Conservation (phyloP, 1,140 invertebrate genomes). For the Metaphire vulgaris region DNA sequence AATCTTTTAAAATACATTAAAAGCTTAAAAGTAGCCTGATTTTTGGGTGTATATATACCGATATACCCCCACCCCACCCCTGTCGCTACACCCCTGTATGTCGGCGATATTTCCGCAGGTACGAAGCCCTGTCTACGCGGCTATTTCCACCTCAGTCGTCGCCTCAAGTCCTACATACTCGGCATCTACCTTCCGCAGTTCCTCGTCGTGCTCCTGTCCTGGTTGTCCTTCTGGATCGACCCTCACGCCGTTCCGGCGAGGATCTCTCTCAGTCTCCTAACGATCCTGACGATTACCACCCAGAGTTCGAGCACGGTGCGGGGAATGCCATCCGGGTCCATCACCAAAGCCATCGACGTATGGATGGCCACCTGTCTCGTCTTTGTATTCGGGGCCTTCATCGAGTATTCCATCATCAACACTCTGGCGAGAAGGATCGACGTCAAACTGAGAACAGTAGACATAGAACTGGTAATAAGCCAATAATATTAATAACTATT, state of each 20-base stretch:
- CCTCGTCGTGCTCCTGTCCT: constrained; percentile 40
- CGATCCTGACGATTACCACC: constrained; percentile 31
- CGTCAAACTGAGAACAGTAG: too few relatives aligned
- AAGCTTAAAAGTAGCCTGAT: too few relatives aligned
- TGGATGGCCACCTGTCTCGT: constrained; percentile 47
- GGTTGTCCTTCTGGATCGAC: constrained; percentile 42
- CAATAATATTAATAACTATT: too few relatives aligned
- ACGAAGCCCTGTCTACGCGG: constrained; percentile 33
- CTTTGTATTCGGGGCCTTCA: constrained; percentile 44
- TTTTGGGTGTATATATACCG: too few relatives aligned
- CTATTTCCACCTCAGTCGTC: constrained; percentile 35
- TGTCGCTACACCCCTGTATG: too few relatives aligned
- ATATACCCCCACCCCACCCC: too few relatives aligned
- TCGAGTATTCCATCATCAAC: constrained; percentile 46
- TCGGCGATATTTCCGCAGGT: too few relatives aligned
- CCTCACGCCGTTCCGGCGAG: constrained; percentile 38
- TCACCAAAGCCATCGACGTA: constrained; percentile 47
- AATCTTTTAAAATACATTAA: too few relatives aligned
- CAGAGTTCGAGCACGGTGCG: constrained; percentile 4
- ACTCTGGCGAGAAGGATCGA: constrained; percentile 38
- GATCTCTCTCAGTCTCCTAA: constrained; percentile 40
- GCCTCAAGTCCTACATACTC: constrained; percentile 35
- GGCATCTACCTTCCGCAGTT: constrained; percentile 29
- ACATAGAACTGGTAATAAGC: too few relatives aligned
- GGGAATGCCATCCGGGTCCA: constrained; percentile 33